Conservation (phyloP, 1,140 invertebrate species). For the Cherax quadricarinatus region DNA sequence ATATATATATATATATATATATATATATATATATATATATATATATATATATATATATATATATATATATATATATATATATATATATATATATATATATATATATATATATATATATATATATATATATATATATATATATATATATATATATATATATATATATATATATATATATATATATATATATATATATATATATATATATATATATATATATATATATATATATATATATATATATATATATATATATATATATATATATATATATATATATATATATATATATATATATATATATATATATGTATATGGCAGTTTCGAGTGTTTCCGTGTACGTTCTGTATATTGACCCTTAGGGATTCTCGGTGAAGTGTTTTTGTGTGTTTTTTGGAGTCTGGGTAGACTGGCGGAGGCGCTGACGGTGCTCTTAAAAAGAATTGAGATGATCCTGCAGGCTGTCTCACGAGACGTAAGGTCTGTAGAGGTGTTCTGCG, state of each 20-base stretch:
- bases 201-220: too few relatives aligned
- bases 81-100: too few relatives aligned
- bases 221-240: too few relatives aligned
- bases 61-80: too few relatives aligned
- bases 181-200: background rate
- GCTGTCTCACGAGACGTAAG: conserved; percentile 63
- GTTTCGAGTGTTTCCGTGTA: background rate
- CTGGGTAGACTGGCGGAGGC: background rate
- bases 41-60: too few relatives aligned
- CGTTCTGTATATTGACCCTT: background rate
- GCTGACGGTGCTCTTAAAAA: background rate
- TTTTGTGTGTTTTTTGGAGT: background rate
- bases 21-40: too few relatives aligned
- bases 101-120: background rate
- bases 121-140: background rate
- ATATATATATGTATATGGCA: background rate
- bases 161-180: too few relatives aligned
- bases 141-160: too few relatives aligned
- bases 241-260: too few relatives aligned
- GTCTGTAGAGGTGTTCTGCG: conserved; percentile 66
- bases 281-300: too few relatives aligned
- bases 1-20: too few relatives aligned
- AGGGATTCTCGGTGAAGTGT: background rate
- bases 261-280: too few relatives aligned
- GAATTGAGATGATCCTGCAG: background rate